These are phyloP conservation scores for Phoxinus phoxinus DNA, from an alignment of 2,113 vertebrate species.

Conservation along the genomic window DNA sequence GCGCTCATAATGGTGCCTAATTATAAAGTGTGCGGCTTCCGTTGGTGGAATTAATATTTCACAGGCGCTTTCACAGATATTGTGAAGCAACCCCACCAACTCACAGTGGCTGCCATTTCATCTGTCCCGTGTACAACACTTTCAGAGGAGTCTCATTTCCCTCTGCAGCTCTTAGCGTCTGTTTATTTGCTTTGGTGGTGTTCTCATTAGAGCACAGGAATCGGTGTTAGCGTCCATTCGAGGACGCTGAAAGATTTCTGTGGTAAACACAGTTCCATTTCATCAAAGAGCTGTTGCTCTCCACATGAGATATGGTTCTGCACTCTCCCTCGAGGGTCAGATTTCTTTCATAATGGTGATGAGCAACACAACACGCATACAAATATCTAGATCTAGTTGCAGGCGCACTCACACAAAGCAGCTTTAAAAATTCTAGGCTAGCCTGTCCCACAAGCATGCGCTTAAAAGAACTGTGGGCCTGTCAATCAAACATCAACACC, in stretches of 20 bases:
- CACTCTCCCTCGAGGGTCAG: slow-evolving; percentile 38
- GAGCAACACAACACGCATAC: slow-evolving; percentile 37
- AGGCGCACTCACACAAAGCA: background rate
- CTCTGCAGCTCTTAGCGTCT: slow-evolving; percentile 30
- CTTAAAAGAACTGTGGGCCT: background rate
- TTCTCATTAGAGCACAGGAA: slow-evolving; percentile 33
- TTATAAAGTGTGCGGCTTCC: slow-evolving; percentile 20
- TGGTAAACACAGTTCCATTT: slow-evolving; percentile 49
- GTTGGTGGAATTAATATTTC: slow-evolving; percentile 34
- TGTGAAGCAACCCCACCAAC: slow-evolving; percentile 13
- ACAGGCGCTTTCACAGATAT: slow-evolving; percentile 31
- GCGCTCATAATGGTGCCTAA: slow-evolving; percentile 14
- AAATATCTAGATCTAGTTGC: slow-evolving; percentile 1
- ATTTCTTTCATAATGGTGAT: slow-evolving; percentile 46
- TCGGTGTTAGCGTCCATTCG: background rate
- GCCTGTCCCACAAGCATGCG: background rate
- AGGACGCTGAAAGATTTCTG: slow-evolving; percentile 22
- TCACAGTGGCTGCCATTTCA: background rate
- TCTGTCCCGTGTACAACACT: background rate
- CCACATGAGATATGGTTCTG: slow-evolving; percentile 23
- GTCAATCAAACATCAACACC: slow-evolving; percentile 3
- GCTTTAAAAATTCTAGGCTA: background rate
- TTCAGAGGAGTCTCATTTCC: slow-evolving; percentile 33
- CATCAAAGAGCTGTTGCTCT: slow-evolving; percentile 4
- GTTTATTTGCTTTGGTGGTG: slow-evolving; percentile 44